phyloP scores from a whole-genome alignment of 2,888 invertebrate species.

The Palloptera scutellata region DNA sequence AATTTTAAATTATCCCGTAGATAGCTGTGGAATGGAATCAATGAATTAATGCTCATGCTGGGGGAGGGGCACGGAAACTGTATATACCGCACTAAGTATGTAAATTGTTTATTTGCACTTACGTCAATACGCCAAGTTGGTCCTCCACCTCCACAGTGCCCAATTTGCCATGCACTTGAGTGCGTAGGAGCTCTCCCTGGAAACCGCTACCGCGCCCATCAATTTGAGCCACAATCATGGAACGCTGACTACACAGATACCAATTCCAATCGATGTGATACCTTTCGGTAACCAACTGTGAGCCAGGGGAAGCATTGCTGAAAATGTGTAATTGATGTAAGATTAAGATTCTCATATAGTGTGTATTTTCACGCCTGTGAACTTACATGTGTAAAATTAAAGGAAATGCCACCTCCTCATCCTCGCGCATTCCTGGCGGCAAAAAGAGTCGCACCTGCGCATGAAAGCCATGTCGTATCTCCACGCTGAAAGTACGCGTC shows the following conservation, averaged over 20 bases:
- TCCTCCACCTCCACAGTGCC: conserved; percentile 81
- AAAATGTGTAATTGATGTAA: conserved; percentile 13
- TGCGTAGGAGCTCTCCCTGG: conserved; percentile 78
- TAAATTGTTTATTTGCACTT: conserved; percentile 52
- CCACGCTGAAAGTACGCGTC: conserved; percentile 74
- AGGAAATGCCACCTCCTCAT: conserved; percentile 83
- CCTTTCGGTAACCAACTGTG: conserved; percentile 83
- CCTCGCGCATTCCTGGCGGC: conserved; percentile 84
- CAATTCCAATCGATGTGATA: conserved; percentile 85
- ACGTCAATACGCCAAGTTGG: conserved; percentile 75
- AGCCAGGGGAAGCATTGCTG: conserved; percentile 82
- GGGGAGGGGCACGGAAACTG: background rate
- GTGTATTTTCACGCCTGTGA: background rate
- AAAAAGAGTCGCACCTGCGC: conserved; percentile 81
- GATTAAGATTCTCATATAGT: too few relatives aligned
- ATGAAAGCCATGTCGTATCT: conserved; percentile 72
- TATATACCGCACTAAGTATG: background rate
- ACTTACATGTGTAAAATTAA: conserved; percentile 84
- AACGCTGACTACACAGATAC: conserved; percentile 82
- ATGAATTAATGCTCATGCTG: too few relatives aligned
- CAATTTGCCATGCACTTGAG: conserved; percentile 77
- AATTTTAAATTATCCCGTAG: conserved; percentile 81
- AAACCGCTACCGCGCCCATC: conserved; percentile 89
- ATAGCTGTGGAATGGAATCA: conserved; percentile 66
- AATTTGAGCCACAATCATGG: conserved; percentile 86